Conservation (phyloP, 2,888 invertebrate genomes). For the Calliopum simillimum region DNA sequence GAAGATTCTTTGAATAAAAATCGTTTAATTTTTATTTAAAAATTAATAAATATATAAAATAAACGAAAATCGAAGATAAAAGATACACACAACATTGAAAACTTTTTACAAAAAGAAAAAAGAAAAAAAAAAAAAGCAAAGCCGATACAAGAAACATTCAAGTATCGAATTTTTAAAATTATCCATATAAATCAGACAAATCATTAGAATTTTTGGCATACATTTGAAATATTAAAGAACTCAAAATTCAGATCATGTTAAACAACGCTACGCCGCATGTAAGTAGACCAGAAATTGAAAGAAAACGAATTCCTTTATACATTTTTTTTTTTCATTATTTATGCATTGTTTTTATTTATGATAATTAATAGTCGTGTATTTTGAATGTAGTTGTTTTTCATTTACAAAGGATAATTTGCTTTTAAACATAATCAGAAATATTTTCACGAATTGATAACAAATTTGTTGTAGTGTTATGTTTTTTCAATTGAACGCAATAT, state of each 20-base stretch:
- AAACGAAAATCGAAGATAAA: neutral
- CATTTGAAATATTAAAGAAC: slow-evolving; percentile 13
- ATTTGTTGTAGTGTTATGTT: no score
- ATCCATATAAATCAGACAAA: slow-evolving; percentile 13
- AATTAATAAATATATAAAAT: neutral
- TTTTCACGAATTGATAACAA: no score
- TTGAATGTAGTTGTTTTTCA: slow-evolving; percentile 16
- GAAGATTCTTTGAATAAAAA: neutral
- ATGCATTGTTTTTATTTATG: neutral
- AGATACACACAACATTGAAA: slow-evolving; percentile 32
- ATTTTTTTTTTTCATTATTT: slow-evolving; percentile 5
- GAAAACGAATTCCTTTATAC: slow-evolving; percentile 7
- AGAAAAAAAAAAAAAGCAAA: neutral
- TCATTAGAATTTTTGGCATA: slow-evolving; percentile 15
- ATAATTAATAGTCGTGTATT: slow-evolving; percentile 2
- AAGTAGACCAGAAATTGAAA: slow-evolving; percentile 48
- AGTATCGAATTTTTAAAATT: slow-evolving; percentile 8
- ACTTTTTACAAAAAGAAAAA: neutral
- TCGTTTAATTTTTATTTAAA: neutral
- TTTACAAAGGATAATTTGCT: neutral
- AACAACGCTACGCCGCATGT: slow-evolving; percentile 59
- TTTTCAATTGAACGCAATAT: no score
- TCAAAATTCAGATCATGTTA: slow-evolving; percentile 56
- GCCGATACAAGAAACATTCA: neutral
- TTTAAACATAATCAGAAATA: no score